These are phyloP conservation scores for Cyprinus carpio DNA, from an alignment of 2,113 vertebrate species.

Conservation along the genomic window DNA sequence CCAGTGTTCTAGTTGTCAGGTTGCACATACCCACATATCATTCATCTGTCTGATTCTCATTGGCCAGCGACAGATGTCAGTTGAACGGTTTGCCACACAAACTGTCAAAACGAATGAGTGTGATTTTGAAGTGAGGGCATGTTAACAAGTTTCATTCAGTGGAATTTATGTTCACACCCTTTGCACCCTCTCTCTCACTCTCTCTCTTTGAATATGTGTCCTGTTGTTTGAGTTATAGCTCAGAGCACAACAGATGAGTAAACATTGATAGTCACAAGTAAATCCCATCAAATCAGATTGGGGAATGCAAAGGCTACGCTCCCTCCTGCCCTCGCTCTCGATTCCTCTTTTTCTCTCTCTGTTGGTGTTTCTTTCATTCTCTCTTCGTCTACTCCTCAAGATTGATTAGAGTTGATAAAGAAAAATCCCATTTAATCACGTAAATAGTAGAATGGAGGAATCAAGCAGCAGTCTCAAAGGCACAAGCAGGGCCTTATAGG, in stretches of 20 bases:
- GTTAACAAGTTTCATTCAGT: constrained; percentile 21
- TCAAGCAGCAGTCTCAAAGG: background rate
- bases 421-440: constrained; percentile 42
- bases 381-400: constrained; percentile 33
- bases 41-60: background rate
- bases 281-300: constrained; percentile 43
- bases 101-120: background rate
- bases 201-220: constrained; percentile 24
- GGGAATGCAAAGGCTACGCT: constrained; percentile 25
- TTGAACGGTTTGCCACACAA: constrained; percentile 24
- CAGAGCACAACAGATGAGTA: constrained; percentile 47
- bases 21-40: constrained; percentile 3
- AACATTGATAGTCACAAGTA: constrained; percentile 47
- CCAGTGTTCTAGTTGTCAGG: background rate
- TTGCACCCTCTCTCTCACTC: background rate
- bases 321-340: background rate
- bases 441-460: constrained; percentile 8
- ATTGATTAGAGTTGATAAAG: constrained; percentile 35
- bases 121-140: constrained; percentile 19
- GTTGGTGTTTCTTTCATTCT: constrained; percentile 10
- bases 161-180: constrained; percentile 30
- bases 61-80: constrained; percentile 13
- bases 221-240: constrained; percentile 47
- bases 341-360: constrained; percentile 9
- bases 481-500: background rate